Percentiles rank a stretch among this genome's conserved stretches.
phyloP scores from a whole-genome alignment of 2,113 vertebrate genomes.

The Gobius niger region DNA sequence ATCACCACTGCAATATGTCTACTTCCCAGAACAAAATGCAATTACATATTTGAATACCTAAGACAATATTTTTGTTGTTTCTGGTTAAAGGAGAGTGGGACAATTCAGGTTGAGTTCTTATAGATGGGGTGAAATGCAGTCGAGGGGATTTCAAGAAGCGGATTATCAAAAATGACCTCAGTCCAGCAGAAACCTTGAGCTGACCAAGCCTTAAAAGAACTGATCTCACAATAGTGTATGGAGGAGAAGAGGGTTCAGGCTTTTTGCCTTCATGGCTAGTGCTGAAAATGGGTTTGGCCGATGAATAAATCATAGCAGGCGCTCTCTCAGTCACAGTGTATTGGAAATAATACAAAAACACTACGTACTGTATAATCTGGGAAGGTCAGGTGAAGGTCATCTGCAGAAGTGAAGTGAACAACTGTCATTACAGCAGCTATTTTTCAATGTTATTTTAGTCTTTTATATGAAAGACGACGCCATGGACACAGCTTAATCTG shows the following conservation, averaged over 20 bases:
- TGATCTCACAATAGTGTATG: constrained; percentile 19
- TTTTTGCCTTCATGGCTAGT: constrained; percentile 24
- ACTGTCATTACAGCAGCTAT: not conserved
- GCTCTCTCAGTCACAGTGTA: constrained; percentile 28
- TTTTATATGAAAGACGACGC: too few relatives aligned
- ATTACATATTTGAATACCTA: not conserved
- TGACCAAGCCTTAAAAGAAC: constrained; percentile 36
- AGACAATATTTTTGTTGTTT: not conserved
- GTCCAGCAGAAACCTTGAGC: constrained; percentile 4
- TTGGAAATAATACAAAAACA: constrained; percentile 33
- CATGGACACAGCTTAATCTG: too few relatives aligned
- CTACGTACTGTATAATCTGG: constrained; percentile 1
- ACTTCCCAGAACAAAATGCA: too few relatives aligned
- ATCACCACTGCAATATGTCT: too few relatives aligned
- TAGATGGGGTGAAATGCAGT: not conserved
- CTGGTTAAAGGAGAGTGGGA: not conserved
- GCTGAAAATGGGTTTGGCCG: constrained; percentile 37
- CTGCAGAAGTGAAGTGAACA: not conserved
- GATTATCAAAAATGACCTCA: constrained; percentile 29
- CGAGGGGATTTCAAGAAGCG: constrained; percentile 24
- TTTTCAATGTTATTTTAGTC: not conserved
- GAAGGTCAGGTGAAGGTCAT: constrained; percentile 17
- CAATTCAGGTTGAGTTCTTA: not conserved
- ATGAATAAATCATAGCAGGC: constrained; percentile 58
- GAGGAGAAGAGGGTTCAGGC: constrained; percentile 18